Conservation (phyloP, 2,113 vertebrate genomes). For the Campylomormyrus tamandua region DNA sequence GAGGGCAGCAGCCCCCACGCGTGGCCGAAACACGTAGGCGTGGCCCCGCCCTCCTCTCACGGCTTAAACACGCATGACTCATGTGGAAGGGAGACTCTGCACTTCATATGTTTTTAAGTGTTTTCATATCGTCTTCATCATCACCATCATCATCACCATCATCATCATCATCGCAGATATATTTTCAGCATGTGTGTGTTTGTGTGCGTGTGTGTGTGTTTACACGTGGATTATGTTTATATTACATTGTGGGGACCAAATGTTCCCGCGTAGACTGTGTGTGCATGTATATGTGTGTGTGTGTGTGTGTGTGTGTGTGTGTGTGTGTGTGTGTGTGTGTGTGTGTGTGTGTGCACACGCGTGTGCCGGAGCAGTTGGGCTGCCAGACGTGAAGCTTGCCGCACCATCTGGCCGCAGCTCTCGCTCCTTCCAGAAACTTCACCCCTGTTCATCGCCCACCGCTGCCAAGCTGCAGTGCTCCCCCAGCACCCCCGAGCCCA, state of each 20-base stretch:
- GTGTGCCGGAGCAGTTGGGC: slow-evolving; percentile 38
- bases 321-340: neutral
- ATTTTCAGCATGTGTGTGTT: neutral
- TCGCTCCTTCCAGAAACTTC: slow-evolving; percentile 31
- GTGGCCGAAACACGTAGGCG: neutral
- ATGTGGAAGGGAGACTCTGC: neutral
- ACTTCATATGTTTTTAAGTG: neutral
- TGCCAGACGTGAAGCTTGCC: slow-evolving; percentile 40
- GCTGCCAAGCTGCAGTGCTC: slow-evolving; percentile 27
- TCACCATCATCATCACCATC: too few species aligned
- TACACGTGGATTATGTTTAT: too few species aligned
- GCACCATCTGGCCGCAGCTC: slow-evolving; percentile 39
- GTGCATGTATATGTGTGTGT: too few species aligned
- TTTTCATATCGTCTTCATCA: neutral
- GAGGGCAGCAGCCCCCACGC: neutral
- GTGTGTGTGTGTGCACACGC: neutral
- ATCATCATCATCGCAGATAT: neutral
- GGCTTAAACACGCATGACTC: neutral
- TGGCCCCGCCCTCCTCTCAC: neutral
- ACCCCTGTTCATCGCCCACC: slow-evolving; percentile 30
- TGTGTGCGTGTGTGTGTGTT: neutral
- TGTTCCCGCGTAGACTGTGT: too few species aligned
- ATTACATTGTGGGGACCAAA: too few species aligned
- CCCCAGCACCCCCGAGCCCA: slow-evolving; percentile 26
- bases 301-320: neutral